phyloP scores from a whole-genome alignment of 2,888 invertebrate genomes.

The Pyrrhia umbra region DNA sequence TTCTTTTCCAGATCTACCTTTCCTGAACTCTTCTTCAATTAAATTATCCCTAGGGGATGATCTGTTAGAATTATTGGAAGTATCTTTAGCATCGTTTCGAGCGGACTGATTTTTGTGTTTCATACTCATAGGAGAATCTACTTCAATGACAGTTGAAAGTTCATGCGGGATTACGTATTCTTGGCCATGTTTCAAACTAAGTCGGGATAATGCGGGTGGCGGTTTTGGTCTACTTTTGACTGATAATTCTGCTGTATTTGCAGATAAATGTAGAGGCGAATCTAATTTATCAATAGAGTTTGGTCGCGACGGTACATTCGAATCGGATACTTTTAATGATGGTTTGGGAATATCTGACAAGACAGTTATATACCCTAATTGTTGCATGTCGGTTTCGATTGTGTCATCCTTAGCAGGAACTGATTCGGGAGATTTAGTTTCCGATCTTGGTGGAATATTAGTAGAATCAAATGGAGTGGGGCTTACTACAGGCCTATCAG shows the following conservation, averaged over 20 bases:
- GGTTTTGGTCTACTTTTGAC: conserved; percentile 76
- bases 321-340: conserved; percentile 56
- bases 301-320: conserved; percentile 24
- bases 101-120: conserved; percentile 79
- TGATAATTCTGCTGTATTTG: conserved; percentile 46
- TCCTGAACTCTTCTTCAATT: conserved; percentile 37
- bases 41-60: conserved; percentile 47
- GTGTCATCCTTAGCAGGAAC: conserved; percentile 41
- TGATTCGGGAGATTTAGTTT: conserved; percentile 53
- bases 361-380: conserved; percentile 70
- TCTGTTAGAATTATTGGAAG: conserved; percentile 57
- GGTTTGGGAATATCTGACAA: conserved; percentile 81
- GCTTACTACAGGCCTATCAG: conserved; percentile 65
- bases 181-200: conserved; percentile 77
- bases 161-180: conserved; percentile 89
- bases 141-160: conserved; percentile 92
- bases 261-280: conserved; percentile 49
- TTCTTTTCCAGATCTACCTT: conserved; percentile 34
- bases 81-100: conserved; percentile 67
- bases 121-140: conserved; percentile 92
- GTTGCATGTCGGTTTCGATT: conserved; percentile 37
- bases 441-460: conserved; percentile 47
- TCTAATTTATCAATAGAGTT: conserved; percentile 46
- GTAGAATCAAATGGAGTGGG: conserved; percentile 40
- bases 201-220: conserved; percentile 83